Conservation (phyloP, 2,113 vertebrate genomes). For the Laterallus jamaicensis region DNA sequence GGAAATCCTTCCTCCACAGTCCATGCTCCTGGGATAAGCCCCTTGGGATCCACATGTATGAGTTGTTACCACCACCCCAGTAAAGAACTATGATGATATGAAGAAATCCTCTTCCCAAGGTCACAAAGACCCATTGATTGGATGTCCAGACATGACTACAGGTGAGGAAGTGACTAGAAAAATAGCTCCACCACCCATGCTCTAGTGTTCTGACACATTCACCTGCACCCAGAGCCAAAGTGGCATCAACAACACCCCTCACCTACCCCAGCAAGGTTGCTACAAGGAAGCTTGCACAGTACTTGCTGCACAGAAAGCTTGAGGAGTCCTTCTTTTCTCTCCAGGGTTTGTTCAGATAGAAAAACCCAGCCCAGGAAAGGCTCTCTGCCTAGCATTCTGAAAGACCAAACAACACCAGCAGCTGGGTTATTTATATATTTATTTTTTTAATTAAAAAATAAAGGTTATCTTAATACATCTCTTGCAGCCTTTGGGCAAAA, state of each 20-base stretch:
- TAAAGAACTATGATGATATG: not conserved
- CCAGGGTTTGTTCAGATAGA: not conserved
- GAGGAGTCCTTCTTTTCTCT: not conserved
- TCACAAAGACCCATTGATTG: not conserved
- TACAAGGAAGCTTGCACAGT: not conserved
- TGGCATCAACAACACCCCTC: not conserved
- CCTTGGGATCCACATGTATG: not conserved
- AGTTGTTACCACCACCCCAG: not conserved
- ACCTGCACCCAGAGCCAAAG: not conserved
- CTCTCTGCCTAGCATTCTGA: not conserved
- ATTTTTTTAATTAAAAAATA: conserved; percentile 84
- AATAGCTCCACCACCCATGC: not conserved
- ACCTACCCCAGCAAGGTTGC: not conserved
- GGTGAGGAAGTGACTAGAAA: not conserved
- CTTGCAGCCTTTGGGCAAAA: conserved; percentile 70
- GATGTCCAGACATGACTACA: not conserved
- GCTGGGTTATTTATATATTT: conserved; percentile 67
- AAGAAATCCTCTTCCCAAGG: not conserved
- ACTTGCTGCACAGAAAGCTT: not conserved
- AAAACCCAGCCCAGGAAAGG: not conserved
- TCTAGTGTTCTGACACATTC: not conserved
- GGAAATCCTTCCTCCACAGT: not conserved
- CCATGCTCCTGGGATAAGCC: not conserved
- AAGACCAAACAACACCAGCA: not conserved
- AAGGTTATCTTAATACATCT: conserved; percentile 79